A percentile compares a stretch with the other conserved stretches of the same genome.
Conservation (phyloP, 2,113 vertebrate genomes). For the Mesocricetus auratus region DNA sequence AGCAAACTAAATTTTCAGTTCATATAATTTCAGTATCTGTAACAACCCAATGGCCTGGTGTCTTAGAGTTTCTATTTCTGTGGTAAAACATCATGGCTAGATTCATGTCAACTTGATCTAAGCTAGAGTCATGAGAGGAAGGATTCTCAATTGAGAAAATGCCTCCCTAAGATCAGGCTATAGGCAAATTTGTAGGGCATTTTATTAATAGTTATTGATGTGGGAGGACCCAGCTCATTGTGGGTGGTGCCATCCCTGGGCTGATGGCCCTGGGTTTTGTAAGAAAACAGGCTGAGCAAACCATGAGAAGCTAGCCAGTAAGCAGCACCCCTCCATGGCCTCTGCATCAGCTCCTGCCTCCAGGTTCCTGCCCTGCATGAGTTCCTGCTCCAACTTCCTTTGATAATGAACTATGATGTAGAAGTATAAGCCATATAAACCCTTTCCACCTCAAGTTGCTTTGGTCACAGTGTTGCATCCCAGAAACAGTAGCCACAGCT, state of each 20-base stretch:
- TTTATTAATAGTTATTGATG: not conserved
- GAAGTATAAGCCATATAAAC: not conserved
- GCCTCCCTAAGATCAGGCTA: not conserved
- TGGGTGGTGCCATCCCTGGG: not conserved
- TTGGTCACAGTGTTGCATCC: not conserved
- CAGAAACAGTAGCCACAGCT: not conserved
- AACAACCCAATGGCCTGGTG: not conserved
- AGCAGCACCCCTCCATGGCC: not conserved
- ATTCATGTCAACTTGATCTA: not conserved
- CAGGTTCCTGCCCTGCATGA: no score
- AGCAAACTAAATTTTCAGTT: not conserved
- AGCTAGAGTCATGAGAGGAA: not conserved
- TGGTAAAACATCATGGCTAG: not conserved
- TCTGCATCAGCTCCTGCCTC: not conserved
- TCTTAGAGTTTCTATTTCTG: not conserved
- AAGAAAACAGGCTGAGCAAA: not conserved
- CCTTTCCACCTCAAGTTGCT: not conserved
- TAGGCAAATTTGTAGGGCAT: not conserved
- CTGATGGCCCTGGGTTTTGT: not conserved
- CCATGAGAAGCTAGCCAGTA: not conserved
- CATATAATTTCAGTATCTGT: not conserved
- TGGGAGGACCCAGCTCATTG: not conserved
- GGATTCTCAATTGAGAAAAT: not conserved
- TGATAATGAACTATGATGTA: not conserved
- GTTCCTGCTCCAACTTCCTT: not conserved